phyloP scores from a whole-genome alignment of 2,113 vertebrate species.

The Sisor rabdophorus region DNA sequence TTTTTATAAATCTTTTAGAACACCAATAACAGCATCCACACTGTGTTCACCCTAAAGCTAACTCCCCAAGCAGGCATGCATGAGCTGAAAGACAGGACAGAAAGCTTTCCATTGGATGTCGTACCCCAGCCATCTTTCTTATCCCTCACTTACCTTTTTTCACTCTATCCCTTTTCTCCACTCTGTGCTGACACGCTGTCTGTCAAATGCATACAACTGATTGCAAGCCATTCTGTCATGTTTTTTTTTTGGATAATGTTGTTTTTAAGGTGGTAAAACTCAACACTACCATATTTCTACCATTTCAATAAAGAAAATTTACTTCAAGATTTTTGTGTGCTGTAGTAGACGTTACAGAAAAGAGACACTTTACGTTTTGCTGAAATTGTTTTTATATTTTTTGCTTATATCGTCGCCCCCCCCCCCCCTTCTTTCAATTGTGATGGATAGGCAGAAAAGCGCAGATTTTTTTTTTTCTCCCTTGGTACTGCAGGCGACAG shows the following conservation, averaged over 20 bases:
- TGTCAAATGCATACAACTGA: neutral
- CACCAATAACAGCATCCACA: constrained; percentile 33
- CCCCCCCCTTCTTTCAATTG: too few species aligned
- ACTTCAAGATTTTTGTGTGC: neutral
- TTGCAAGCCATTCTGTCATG: neutral
- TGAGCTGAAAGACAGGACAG: constrained; percentile 63
- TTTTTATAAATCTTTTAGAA: neutral
- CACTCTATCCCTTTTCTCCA: constrained; percentile 49
- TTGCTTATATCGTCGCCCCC: too few species aligned
- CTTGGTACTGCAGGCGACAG: neutral
- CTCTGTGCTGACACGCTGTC: neutral
- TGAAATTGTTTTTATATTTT: neutral
- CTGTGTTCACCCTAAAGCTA: constrained; percentile 54
- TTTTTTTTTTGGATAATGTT: neutral
- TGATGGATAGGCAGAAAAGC: neutral
- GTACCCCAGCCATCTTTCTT: neutral
- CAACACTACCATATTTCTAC: too few species aligned
- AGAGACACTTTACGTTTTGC: neutral
- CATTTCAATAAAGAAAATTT: too few species aligned
- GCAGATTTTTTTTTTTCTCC: neutral
- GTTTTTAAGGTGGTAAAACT: too few species aligned
- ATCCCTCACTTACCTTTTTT: constrained; percentile 44
- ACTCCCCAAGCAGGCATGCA: constrained; percentile 60
- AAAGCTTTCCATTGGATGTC: constrained; percentile 94
- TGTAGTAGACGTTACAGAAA: neutral